Conservation (phyloP, 2,113 vertebrate species). For the Colinus virginianus region DNA sequence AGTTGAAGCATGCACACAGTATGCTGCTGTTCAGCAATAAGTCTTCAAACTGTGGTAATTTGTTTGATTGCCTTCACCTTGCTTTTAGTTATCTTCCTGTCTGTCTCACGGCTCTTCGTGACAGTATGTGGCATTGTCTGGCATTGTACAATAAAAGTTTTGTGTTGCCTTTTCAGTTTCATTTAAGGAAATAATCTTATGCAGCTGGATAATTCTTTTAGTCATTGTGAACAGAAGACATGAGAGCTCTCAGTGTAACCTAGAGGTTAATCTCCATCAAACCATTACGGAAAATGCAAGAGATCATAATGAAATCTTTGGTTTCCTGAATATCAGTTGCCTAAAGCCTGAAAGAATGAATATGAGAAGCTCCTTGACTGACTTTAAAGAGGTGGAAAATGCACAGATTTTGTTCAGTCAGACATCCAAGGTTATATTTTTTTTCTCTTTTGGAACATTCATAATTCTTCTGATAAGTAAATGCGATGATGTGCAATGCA, state of each 20-base stretch:
- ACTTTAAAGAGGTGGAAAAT: background rate
- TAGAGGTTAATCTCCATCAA: conserved; percentile 36
- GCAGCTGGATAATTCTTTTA: background rate
- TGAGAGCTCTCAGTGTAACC: conserved; percentile 10
- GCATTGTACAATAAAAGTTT: background rate
- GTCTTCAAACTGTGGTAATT: background rate
- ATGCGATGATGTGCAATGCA: background rate
- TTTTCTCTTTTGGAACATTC: background rate
- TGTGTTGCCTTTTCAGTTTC: background rate
- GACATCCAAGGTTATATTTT: background rate
- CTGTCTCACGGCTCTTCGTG: background rate
- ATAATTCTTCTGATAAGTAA: conserved; percentile 18
- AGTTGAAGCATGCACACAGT: background rate
- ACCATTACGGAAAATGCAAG: conserved; percentile 25
- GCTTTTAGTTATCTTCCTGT: background rate
- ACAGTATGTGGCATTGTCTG: background rate
- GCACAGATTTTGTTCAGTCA: background rate
- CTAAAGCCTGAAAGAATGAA: background rate
- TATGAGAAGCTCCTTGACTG: background rate
- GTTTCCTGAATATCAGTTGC: conserved; percentile 24
- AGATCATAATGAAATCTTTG: conserved; percentile 35
- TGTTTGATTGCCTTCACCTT: background rate
- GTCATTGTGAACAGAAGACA: background rate
- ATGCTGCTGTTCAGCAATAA: background rate
- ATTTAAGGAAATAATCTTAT: background rate